A percentile compares a stretch with the other conserved stretches of the same genome.
These are phyloP conservation scores for Solenopsis invicta DNA, from an alignment of 1,140 invertebrate genomes.

Conservation along the genomic window DNA sequence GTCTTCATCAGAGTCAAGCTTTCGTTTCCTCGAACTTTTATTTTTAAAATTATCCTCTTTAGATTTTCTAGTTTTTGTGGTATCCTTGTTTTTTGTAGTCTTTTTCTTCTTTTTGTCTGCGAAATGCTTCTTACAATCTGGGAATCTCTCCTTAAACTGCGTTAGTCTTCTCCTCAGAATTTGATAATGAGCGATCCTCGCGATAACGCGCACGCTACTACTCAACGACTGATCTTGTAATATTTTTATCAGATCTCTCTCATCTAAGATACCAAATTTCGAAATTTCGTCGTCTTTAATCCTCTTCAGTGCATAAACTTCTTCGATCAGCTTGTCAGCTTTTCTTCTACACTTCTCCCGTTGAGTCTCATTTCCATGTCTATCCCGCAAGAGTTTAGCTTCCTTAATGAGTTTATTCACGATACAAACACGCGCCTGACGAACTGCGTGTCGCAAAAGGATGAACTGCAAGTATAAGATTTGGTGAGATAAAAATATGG, in stretches of 20 bases:
- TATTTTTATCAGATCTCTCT: constrained; percentile 69
- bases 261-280: constrained; percentile 80
- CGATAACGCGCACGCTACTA: constrained; percentile 71
- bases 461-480: constrained; percentile 80
- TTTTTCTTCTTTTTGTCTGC: constrained; percentile 68
- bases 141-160: constrained; percentile 81
- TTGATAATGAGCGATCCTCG: constrained; percentile 75
- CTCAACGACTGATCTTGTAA: constrained; percentile 70
- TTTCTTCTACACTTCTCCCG: constrained; percentile 78
- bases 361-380: constrained; percentile 78
- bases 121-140: constrained; percentile 77
- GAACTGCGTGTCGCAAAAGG: constrained; percentile 77
- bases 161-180: constrained; percentile 73
- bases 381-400: constrained; percentile 74
- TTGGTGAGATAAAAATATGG: constrained; percentile 46
- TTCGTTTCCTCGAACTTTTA: not conserved
- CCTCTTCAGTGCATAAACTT: constrained; percentile 79
- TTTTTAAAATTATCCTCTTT: not conserved
- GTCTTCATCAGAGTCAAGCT: not conserved
- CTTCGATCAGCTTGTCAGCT: constrained; percentile 76
- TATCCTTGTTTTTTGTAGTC: constrained; percentile 55
- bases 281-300: constrained; percentile 82
- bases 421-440: constrained; percentile 75
- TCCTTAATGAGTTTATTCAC: constrained; percentile 80
- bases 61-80: constrained; percentile 13